Base-by-base conservation (phyloP, 2,113 vertebrate species). In the Gopherus flavomarginatus region DNA sequence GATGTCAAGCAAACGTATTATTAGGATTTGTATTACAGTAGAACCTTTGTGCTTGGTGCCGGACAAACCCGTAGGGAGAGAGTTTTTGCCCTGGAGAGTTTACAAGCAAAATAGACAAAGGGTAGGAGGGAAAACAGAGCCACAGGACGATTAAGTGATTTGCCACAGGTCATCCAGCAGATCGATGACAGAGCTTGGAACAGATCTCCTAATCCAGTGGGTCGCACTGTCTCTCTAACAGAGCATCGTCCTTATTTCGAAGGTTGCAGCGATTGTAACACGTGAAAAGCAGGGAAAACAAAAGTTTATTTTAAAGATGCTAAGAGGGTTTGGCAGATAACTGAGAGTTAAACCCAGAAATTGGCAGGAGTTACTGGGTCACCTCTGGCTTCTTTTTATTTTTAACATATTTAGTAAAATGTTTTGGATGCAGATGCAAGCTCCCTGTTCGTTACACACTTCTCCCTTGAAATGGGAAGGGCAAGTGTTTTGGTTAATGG, bases 81-180 rank as follows among this genome's bases (percentile, higher is more conserved):
- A 31, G 59, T 31, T 69, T 69, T 69, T 69, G 72, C n/a, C 72
- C n/a, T 75, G 72, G 11, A 75, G 38, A 75, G 21, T 11, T 42
- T 42, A 26, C 72, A 42, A 5, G 42, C 72, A 42, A 42, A 75
- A 42, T 24, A 75, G 19, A 42, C 4, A 5, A n/a, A 21, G 38
- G 72, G 22, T 42, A 38, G n/a, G 21, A 75, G n/a, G 42, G 35
- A 49, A 17, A 8, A 3, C 27, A 56, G 16, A 4, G 47, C 2
- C 6, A 24, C 9, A 17, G 14, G 6, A 38, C 14, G 24, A 8
- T 13, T 16, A 9, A 78, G 90, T 24, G 83, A 38, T 31, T 6
- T 16, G 6, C 1, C 1, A 0, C 1, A 47, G 81, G 44, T 80
- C 1, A 1, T 1, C 26, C 54, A 10, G 44, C 21, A 19, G 2